Evolutionary conservation across 2,113 vertebrate genomes (phyloP).

Genomic region (Passer montanus): DNA sequence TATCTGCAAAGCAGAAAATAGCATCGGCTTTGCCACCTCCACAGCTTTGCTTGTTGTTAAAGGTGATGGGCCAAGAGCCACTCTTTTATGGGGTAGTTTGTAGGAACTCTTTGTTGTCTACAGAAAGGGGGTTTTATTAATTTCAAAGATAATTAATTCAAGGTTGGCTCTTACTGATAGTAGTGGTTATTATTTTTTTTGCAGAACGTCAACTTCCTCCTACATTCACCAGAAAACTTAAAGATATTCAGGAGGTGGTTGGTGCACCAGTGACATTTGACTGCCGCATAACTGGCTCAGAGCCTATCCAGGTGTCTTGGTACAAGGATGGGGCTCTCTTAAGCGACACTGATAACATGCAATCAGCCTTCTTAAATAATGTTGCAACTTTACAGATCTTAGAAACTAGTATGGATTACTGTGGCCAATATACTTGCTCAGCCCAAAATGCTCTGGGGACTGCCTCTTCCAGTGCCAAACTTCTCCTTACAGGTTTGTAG

Average conservation of each 20-base stretch:
- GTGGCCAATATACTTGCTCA: slow-evolving; percentile 90
- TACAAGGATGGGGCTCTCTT: slow-evolving; percentile 89
- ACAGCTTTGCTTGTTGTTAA: slow-evolving; percentile 85
- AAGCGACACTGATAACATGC: slow-evolving; percentile 76
- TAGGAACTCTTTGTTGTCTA: background rate
- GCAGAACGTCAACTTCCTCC: slow-evolving; percentile 93
- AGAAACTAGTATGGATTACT: slow-evolving; percentile 81
- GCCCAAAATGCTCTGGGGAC: slow-evolving; percentile 92
- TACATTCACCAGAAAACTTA: slow-evolving; percentile 91
- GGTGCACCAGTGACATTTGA: slow-evolving; percentile 88
- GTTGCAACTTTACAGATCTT: slow-evolving; percentile 87
- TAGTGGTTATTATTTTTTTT: slow-evolving; percentile 62
- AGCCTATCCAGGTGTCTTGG: slow-evolving; percentile 92
- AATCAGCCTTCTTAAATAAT: slow-evolving; percentile 87
- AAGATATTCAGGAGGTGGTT: slow-evolving; percentile 87
- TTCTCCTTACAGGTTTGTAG: slow-evolving; percentile 90
- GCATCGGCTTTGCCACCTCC: slow-evolving; percentile 85
- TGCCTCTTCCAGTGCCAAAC: slow-evolving; percentile 91
- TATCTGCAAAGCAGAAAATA: slow-evolving; percentile 94
- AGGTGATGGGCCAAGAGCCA: slow-evolving; percentile 81
- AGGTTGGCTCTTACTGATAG: background rate
- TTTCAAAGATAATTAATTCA: background rate
- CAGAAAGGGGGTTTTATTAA: background rate
- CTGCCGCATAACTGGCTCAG: slow-evolving; percentile 92
- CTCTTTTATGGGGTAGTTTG: slow-evolving; percentile 79